These are phyloP conservation scores for Acromyrmex charruanus DNA, from an alignment of 1,140 invertebrate genomes.

Conservation along the genomic window DNA sequence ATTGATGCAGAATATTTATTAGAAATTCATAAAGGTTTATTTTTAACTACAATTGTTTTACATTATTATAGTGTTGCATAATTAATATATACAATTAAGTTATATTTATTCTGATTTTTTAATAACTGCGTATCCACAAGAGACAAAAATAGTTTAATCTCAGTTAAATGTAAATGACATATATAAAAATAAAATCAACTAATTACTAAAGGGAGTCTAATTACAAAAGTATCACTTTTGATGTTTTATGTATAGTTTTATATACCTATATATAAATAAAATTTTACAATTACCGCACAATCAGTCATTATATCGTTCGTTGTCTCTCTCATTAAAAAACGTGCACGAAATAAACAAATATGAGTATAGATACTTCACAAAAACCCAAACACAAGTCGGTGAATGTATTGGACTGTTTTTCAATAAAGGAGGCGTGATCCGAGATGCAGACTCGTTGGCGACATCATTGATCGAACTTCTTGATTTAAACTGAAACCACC, in stretches of 20 bases:
- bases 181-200: neutral
- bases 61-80: neutral
- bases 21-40: neutral
- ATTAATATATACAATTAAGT: neutral
- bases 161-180: neutral
- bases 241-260: neutral
- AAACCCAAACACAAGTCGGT: neutral
- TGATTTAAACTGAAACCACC: slow-evolving; percentile 69
- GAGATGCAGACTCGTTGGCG: slow-evolving; percentile 49
- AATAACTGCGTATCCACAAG: neutral
- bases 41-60: neutral
- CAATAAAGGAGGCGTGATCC: slow-evolving; percentile 23
- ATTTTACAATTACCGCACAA: neutral
- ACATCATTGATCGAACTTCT: slow-evolving; percentile 49
- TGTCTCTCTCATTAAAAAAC: neutral
- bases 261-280: neutral
- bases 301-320: neutral
- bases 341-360: neutral
- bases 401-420: slow-evolving; percentile 55
- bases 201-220: no score
- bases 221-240: neutral
- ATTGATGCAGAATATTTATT: slow-evolving; percentile 16
- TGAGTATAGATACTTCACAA: neutral
- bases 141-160: neutral
- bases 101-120: neutral